phyloP scores from a whole-genome alignment of 2,113 vertebrate species.

The Calonectris borealis region DNA sequence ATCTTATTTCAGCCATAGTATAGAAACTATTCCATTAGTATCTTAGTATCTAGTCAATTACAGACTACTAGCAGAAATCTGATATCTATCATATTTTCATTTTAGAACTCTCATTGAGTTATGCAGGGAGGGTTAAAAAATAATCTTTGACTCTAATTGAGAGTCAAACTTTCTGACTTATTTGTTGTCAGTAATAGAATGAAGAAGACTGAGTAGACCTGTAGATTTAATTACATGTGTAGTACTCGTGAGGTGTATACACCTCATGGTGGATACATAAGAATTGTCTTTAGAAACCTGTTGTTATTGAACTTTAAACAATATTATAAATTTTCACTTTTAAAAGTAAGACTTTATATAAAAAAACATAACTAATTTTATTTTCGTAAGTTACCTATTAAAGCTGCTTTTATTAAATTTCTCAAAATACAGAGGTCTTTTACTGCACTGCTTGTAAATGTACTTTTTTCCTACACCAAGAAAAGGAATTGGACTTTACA shows the following conservation, averaged over 20 bases:
- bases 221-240: neutral
- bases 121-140: neutral
- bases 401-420: neutral
- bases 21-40: neutral
- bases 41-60: neutral
- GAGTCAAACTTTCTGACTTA: neutral
- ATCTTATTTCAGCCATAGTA: neutral
- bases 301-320: neutral
- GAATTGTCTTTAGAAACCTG: neutral
- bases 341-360: neutral
- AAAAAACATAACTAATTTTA: neutral
- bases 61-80: neutral
- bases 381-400: neutral
- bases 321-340: neutral
- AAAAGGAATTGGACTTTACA: neutral
- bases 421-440: neutral
- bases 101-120: neutral
- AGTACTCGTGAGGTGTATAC: neutral
- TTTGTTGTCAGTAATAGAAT: neutral
- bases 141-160: neutral
- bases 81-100: neutral
- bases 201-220: neutral
- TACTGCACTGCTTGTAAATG: neutral
- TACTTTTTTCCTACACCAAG: neutral
- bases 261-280: neutral